Conservation (phyloP, 2,888 invertebrate species). For the Pseudanteris insignis region DNA sequence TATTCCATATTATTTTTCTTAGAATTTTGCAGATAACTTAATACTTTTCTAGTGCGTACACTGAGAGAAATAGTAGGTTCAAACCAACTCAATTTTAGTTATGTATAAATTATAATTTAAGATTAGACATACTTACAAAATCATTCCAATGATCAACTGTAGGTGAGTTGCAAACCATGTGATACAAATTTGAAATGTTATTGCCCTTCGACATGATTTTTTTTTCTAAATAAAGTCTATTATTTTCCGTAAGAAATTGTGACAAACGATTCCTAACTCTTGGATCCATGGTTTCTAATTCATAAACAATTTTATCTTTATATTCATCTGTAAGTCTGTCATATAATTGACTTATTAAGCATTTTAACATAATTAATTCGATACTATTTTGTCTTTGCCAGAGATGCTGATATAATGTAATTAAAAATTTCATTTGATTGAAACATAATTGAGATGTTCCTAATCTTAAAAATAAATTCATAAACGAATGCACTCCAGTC, state of each 20-base stretch:
- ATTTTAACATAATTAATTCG: constrained; percentile 51
- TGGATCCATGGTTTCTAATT: constrained; percentile 39
- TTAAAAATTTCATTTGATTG: constrained; percentile 53
- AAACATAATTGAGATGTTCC: constrained; percentile 53
- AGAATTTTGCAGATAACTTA: too few species aligned
- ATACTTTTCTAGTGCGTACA: too few species aligned
- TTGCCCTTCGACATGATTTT: constrained; percentile 24
- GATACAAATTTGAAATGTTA: constrained; percentile 33
- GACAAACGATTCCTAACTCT: constrained; percentile 38
- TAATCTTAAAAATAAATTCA: constrained; percentile 50
- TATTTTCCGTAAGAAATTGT: constrained; percentile 38
- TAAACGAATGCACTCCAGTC: too few species aligned
- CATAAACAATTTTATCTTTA: constrained; percentile 45
- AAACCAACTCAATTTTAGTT: too few species aligned
- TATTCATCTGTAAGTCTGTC: constrained; percentile 50
- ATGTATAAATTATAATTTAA: too few species aligned
- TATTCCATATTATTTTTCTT: too few species aligned
- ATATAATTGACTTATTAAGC: constrained; percentile 55
- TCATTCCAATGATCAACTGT: constrained; percentile 51
- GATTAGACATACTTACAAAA: constrained; percentile 54
- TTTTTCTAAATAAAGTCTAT: constrained; percentile 41
- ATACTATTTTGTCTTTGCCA: constrained; percentile 48
- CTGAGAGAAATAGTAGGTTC: too few species aligned
- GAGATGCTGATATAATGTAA: constrained; percentile 51
- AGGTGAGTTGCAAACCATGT: constrained; percentile 49